phyloP scores from a whole-genome alignment of 2,113 vertebrate species.

The Holacanthus passer region DNA sequence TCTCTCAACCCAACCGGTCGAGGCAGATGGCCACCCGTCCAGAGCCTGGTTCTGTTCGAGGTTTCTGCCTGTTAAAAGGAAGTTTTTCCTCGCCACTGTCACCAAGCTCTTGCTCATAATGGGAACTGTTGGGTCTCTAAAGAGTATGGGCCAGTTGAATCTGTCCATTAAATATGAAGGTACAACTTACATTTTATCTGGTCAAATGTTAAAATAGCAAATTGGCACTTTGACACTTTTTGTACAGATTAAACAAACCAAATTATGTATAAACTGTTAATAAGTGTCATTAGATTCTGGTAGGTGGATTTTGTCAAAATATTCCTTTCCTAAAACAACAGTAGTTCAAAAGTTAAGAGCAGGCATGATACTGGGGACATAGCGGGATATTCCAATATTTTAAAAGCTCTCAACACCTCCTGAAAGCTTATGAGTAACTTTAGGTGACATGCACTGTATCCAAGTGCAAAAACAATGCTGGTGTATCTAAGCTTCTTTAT shows the following conservation, averaged over 20 bases:
- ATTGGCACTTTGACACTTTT: background rate
- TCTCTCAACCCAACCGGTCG: no score
- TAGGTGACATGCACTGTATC: background rate
- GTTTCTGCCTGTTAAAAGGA: no score
- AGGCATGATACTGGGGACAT: background rate
- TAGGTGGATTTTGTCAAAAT: background rate
- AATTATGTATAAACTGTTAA: background rate
- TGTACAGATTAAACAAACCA: background rate
- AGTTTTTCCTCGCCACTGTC: no score
- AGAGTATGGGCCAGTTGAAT: no score
- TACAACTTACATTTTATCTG: no score
- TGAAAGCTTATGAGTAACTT: background rate
- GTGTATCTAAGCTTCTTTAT: slow-evolving; percentile 3
- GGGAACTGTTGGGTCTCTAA: no score
- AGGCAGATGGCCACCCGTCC: no score
- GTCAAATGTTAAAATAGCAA: no score
- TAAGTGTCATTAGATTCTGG: background rate
- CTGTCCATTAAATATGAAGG: no score
- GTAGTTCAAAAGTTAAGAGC: background rate
- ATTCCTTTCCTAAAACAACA: background rate
- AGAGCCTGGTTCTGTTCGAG: no score
- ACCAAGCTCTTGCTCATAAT: no score
- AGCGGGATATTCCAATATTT: background rate
- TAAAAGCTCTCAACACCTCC: background rate
- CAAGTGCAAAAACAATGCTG: background rate